These are phyloP conservation scores for Myotis myotis DNA, from an alignment of 2,797 vertebrate species.

Conservation along the genomic window DNA sequence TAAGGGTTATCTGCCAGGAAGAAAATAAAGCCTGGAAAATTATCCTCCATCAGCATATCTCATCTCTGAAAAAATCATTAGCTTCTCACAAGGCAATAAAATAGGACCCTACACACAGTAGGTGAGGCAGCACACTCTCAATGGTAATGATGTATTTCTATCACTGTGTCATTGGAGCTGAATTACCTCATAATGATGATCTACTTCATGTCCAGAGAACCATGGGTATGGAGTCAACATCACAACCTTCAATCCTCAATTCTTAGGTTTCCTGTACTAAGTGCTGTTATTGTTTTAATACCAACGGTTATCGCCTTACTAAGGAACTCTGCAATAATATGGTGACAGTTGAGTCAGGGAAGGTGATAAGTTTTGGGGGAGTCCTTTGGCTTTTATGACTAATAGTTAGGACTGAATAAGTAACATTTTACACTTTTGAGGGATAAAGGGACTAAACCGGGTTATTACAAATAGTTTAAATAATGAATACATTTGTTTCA, in stretches of 20 bases:
- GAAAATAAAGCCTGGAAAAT: slow-evolving; percentile 25
- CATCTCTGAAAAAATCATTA: slow-evolving; percentile 32
- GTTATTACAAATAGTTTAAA: neutral
- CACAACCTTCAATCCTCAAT: neutral
- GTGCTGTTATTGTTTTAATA: neutral
- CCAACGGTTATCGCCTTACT: neutral
- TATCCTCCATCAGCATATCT: neutral
- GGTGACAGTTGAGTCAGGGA: neutral
- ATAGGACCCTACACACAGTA: neutral
- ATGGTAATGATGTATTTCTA: neutral
- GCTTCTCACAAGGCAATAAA: neutral
- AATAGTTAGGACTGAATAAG: neutral
- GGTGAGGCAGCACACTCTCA: neutral
- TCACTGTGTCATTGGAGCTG: neutral
- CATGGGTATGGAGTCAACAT: neutral
- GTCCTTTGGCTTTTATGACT: neutral
- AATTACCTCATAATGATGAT: neutral
- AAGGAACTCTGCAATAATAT: neutral
- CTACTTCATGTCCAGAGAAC: neutral
- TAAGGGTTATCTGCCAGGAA: neutral
- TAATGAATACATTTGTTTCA: neutral
- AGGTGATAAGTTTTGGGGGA: neutral
- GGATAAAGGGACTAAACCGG: neutral
- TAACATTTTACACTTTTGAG: neutral
- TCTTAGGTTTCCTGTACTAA: neutral